Conservation (phyloP, 2,113 vertebrate species). For the Corythoichthys haematopterus region DNA sequence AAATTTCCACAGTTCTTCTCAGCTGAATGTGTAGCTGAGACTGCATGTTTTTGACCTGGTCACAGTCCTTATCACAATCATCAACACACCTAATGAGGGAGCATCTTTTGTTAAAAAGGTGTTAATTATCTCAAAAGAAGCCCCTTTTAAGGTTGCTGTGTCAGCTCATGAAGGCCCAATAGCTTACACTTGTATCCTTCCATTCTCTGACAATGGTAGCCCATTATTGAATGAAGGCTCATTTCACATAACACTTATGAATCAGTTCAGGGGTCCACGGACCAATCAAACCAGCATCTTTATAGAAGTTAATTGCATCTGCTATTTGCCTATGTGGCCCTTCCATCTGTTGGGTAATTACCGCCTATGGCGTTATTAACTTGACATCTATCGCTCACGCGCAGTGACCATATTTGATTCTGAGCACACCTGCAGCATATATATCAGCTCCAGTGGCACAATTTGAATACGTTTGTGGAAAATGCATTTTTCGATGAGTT, state of each 20-base stretch:
- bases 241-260: slow-evolving; percentile 26
- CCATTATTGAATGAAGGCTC: neutral
- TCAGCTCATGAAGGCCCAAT: neutral
- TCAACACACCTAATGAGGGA: neutral
- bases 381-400: slow-evolving; percentile 46
- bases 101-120: neutral
- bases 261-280: slow-evolving; percentile 9
- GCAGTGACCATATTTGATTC: slow-evolving; percentile 43
- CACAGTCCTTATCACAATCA: neutral
- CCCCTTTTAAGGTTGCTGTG: neutral
- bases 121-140: neutral
- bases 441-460: slow-evolving; percentile 37
- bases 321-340: slow-evolving; percentile 59
- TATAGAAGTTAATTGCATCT: slow-evolving; percentile 49
- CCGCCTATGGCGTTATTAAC: slow-evolving; percentile 51
- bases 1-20: no score
- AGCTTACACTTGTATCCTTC: neutral
- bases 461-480: slow-evolving; percentile 48
- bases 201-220: neutral
- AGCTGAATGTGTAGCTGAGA: no score
- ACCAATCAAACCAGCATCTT: slow-evolving; percentile 35
- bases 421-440: slow-evolving; percentile 45
- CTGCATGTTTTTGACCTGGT: neutral
- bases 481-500: slow-evolving; percentile 38
- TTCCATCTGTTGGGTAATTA: slow-evolving; percentile 66